Evolutionary conservation across 2,797 vertebrate species (phyloP), one percentile per base, ranked within the genome.

Genomic region (Sciaenops ocellatus): DNA sequence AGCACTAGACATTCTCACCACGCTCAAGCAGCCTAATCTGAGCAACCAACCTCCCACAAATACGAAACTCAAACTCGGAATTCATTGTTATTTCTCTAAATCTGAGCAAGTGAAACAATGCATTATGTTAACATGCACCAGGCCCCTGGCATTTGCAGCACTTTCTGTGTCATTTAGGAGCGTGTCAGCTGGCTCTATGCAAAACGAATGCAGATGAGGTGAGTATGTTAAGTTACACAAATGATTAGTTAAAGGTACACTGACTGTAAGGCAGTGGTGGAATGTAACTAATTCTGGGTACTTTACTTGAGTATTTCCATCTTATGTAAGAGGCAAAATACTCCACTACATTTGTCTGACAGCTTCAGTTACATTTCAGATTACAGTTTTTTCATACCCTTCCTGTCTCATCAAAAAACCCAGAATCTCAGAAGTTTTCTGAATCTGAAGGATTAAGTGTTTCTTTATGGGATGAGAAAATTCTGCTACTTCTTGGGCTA

Each of bases 101-200:
- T 67, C 8, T 13, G 51, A 59, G 30, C 41, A 69, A 69, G 38
- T 47, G 17, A 67, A 68, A 76, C 22, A 46, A 11, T 56, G 30
- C 16, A 56, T 38, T 50, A 17, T 24, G 17, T 75, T 66, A 60
- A 69, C 63, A 56, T 62, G 20, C 41, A 38, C 61, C 11, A 69
- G 55, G n/a, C 64, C 26, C n/a, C 20, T 41, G 56, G 69, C 48
- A 20, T 61, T 62, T 57, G 11, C 12, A 48, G 41, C 38, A n/a
- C 20, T 61, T 63, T 60, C 24, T 52, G 28, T 85, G 55, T 66
- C 34, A 57, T 78, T 63, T 44, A 60, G 50, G 2, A 55, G 28
- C 56, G 38, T 61, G 38, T 20, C 70, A 73, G 63, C 48, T 76
- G 26, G 42, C 65, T 80, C 1, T 71, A 16, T 71, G 42, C 65